Evolutionary conservation across 2,113 vertebrate genomes (phyloP).

Genomic region (Saccopteryx leptura): DNA sequence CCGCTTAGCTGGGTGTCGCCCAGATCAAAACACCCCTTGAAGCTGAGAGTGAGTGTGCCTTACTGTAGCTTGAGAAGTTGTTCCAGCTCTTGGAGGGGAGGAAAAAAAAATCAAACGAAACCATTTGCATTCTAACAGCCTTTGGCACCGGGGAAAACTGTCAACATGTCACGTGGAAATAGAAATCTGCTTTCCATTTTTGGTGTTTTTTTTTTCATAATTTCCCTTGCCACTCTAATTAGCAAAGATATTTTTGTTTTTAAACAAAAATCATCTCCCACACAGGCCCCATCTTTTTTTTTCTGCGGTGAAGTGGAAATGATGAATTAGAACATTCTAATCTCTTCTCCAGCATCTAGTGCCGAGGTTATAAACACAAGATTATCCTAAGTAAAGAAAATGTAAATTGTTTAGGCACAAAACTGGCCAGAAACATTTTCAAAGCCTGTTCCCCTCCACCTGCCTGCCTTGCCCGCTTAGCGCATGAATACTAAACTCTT

Average conservation of each 20-base stretch:
- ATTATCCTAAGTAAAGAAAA: slow-evolving; percentile 76
- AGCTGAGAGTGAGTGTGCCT: slow-evolving; percentile 9
- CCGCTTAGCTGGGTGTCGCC: slow-evolving; percentile 47
- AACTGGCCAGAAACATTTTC: slow-evolving; percentile 12
- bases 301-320: slow-evolving; percentile 80
- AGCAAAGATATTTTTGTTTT: slow-evolving; percentile 84
- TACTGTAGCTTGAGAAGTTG: slow-evolving; percentile 64
- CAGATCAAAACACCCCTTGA: slow-evolving; percentile 70
- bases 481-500: neutral
- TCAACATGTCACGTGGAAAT: slow-evolving; percentile 61
- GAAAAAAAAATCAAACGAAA: slow-evolving; percentile 66
- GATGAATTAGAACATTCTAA: slow-evolving; percentile 81
- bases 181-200: slow-evolving; percentile 64
- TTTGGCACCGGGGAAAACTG: slow-evolving; percentile 77
- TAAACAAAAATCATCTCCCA: slow-evolving; percentile 85
- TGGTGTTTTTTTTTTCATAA: slow-evolving; percentile 24
- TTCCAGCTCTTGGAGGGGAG: slow-evolving; percentile 60
- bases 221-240: slow-evolving; percentile 81
- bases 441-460: neutral
- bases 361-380: slow-evolving; percentile 67
- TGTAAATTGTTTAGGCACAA: slow-evolving; percentile 56
- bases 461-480: neutral
- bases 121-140: slow-evolving; percentile 81
- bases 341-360: slow-evolving; percentile 67
- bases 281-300: slow-evolving; percentile 59